Conservation (phyloP, 2,113 vertebrate genomes). For the Engraulis encrasicolus region DNA sequence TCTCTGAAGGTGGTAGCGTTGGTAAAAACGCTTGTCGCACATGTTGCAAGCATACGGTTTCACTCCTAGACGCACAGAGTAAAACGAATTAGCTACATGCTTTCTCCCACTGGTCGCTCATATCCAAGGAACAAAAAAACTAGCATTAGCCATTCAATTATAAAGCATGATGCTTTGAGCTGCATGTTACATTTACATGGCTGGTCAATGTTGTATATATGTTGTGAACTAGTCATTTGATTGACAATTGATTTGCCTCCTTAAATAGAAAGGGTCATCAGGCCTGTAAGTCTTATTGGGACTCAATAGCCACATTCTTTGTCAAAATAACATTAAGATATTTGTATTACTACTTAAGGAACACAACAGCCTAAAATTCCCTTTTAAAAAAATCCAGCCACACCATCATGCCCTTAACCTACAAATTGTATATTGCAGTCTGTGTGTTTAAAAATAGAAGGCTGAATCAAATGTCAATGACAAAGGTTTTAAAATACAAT, state of each 20-base stretch:
- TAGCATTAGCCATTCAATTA: not conserved
- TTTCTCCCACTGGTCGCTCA: not conserved
- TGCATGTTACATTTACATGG: not conserved
- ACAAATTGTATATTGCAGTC: too few relatives aligned
- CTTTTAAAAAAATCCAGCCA: too few relatives aligned
- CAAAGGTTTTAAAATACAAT: not conserved
- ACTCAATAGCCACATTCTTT: too few relatives aligned
- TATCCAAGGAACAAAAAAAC: too few relatives aligned
- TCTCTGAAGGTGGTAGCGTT: constrained; percentile 96
- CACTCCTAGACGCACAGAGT: constrained; percentile 84
- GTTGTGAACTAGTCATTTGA: not conserved
- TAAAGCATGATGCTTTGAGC: not conserved
- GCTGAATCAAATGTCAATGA: too few relatives aligned
- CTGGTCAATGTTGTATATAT: not conserved
- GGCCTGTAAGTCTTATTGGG: too few relatives aligned
- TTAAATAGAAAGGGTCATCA: too few relatives aligned
- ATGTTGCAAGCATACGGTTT: constrained; percentile 94
- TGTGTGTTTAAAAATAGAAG: too few relatives aligned
- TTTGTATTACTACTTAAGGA: too few relatives aligned
- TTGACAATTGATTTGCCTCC: not conserved
- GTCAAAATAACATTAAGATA: too few relatives aligned
- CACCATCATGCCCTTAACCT: too few relatives aligned
- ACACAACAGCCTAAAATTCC: too few relatives aligned
- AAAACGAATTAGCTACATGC: constrained; percentile 32
- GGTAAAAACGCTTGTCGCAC: constrained; percentile 97